Base-by-base conservation (phyloP, 2,888 invertebrate genomes). In the Oxytorus armatus region DNA sequence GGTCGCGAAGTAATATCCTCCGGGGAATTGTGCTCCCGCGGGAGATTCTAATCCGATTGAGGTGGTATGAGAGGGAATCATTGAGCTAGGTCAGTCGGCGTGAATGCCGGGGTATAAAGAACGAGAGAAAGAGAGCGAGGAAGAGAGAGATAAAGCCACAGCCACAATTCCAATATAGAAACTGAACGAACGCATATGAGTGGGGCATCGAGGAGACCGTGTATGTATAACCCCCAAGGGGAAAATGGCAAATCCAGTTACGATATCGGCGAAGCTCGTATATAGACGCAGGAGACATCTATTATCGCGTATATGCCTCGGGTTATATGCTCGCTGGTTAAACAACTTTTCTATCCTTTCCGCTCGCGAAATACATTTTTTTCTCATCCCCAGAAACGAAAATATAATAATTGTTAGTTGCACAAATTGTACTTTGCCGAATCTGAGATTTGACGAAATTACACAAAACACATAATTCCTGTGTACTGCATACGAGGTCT, bases 11-110 rank as follows among this genome's bases (percentile, higher is more conserved):
- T 72, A 75, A 61, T 76, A 59, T 36, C 59, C 66, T 25, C 66
- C 1, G 42, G 69, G 39, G 44, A 72, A 33, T 51, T 25, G 76
- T 72, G 53, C 83, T 85, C 84, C 85, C 81, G 82, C n/a, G n/a
- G n/a, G 72, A 82, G 85, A 86, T 82, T 84, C 82, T 88, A 86
- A 88, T 88, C 85, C 82, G 83, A 87, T 88, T 85, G 82, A 79
- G 14, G 44, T 51, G 55, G 63, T n/a, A n/a, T n/a, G n/a, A 51
- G 68, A 18, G 61, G 44, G 11, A 36, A 75, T 23, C 76, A 89
- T 88, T 86, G 88, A 88, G 88, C 83, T 83, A 86, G 86, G 84
- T 87, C 85, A 86, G 82, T 83, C 85, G 69, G 83, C 78, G 85
- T 87, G 82, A 87, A 86, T 85, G 36, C 42, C n/a, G 84, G 84